A percentile compares a stretch with the other conserved stretches of the same genome.
phyloP scores from a whole-genome alignment of 1,140 invertebrate species.

The Macrobrachium nipponense region DNA sequence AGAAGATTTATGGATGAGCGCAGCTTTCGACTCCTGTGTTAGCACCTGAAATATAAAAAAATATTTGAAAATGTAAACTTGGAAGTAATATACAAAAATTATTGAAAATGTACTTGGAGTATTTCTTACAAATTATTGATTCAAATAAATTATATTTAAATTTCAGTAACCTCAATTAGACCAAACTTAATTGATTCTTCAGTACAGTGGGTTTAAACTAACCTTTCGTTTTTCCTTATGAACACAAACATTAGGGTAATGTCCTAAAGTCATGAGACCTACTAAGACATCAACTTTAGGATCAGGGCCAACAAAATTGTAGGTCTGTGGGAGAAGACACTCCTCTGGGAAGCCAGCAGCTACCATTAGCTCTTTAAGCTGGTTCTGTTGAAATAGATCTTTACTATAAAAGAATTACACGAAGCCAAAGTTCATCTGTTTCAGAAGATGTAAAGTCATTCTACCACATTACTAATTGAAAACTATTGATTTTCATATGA shows the following conservation, averaged over 20 bases:
- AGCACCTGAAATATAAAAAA: constrained; percentile 75
- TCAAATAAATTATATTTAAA: not conserved
- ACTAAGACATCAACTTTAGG: constrained; percentile 86
- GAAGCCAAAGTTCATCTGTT: too few relatives aligned
- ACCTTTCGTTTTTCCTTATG: constrained; percentile 95
- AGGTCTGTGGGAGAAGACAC: constrained; percentile 76
- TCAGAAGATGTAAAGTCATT: not conserved
- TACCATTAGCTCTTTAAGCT: constrained; percentile 86
- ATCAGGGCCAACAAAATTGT: constrained; percentile 76
- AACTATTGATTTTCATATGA: too few relatives aligned
- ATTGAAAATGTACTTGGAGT: too few relatives aligned
- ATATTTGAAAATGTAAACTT: too few relatives aligned
- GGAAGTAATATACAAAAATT: too few relatives aligned
- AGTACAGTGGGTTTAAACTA: constrained; percentile 36
- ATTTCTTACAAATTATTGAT: not conserved
- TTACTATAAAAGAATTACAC: not conserved
- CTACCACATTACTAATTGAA: too few relatives aligned
- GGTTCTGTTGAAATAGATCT: constrained; percentile 73
- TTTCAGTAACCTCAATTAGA: not conserved
- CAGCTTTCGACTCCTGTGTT: constrained; percentile 93
- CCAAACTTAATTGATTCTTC: not conserved
- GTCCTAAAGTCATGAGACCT: constrained; percentile 87
- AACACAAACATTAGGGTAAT: constrained; percentile 96
- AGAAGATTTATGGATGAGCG: constrained; percentile 95
- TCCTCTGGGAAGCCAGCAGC: constrained; percentile 91